phyloP scores from a whole-genome alignment of 35 echinoderm and acorn worm species.

The Amphiura filiformis region DNA sequence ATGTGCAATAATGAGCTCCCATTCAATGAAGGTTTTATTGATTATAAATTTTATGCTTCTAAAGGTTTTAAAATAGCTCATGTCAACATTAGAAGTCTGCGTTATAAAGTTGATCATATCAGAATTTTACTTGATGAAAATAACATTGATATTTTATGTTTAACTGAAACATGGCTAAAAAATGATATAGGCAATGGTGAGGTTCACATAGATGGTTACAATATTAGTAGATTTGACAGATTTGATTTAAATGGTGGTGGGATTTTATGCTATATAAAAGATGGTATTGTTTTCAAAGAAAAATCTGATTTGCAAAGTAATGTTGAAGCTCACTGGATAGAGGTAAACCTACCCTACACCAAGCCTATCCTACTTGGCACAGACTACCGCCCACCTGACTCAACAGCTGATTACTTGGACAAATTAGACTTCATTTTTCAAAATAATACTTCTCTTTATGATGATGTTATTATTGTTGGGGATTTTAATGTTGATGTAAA shows the following conservation, averaged over 20 bases:
- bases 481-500: no score
- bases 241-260: background rate
- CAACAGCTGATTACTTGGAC: background rate
- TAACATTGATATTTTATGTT: slow-evolving; percentile 17
- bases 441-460: slow-evolving; percentile 8
- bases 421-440: slow-evolving; percentile 22
- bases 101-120: slow-evolving; percentile 1
- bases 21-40: slow-evolving; percentile 19
- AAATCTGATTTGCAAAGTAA: slow-evolving; percentile 9
- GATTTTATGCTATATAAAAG: slow-evolving; percentile 18
- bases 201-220: background rate
- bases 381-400: slow-evolving; percentile 5
- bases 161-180: slow-evolving; percentile 24
- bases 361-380: slow-evolving; percentile 28
- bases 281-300: slow-evolving; percentile 19
- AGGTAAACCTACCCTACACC: slow-evolving; percentile 4
- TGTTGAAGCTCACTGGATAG: slow-evolving; percentile 18
- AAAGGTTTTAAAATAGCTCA: slow-evolving; percentile 30
- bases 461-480: background rate
- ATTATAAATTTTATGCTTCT: background rate
- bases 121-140: slow-evolving; percentile 8
- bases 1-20: slow-evolving; percentile 18
- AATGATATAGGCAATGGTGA: slow-evolving; percentile 14
- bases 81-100: slow-evolving; percentile 8
- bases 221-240: slow-evolving; percentile 24